phyloP scores from a whole-genome alignment of 2,797 vertebrate species.

The Phalanger gymnotis region DNA sequence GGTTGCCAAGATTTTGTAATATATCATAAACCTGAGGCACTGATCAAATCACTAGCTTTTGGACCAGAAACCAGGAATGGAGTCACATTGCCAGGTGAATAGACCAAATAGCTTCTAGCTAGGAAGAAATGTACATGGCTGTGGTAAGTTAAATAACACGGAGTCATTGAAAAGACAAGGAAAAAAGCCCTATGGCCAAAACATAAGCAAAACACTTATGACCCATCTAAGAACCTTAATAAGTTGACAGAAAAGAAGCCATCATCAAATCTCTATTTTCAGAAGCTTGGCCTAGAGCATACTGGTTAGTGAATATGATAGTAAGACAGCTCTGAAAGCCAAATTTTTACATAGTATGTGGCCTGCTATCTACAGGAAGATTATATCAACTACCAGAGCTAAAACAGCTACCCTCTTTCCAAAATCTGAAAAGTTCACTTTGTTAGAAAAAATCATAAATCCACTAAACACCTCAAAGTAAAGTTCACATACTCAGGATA shows the following conservation, averaged over 20 bases:
- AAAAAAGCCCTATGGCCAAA: background rate
- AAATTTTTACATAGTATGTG: background rate
- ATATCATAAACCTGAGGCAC: background rate
- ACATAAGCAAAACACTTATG: background rate
- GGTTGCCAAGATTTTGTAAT: background rate
- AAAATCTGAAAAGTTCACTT: background rate
- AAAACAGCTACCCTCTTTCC: background rate
- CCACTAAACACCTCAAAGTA: background rate
- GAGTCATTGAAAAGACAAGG: background rate
- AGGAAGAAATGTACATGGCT: background rate
- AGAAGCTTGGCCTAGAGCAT: background rate
- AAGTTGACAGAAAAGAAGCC: background rate
- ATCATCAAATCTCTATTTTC: slow-evolving; percentile 1
- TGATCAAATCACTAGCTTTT: background rate
- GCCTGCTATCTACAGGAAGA: background rate
- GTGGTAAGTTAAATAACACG: background rate
- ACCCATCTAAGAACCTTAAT: background rate
- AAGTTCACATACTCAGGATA: background rate
- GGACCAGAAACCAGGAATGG: background rate
- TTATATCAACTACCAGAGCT: background rate
- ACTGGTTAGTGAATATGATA: background rate
- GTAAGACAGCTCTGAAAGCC: background rate
- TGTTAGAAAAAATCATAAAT: background rate
- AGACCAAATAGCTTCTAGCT: background rate
- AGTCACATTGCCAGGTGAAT: background rate